phyloP scores from a whole-genome alignment of 2,113 vertebrate species.

The Azemiops feae region DNA sequence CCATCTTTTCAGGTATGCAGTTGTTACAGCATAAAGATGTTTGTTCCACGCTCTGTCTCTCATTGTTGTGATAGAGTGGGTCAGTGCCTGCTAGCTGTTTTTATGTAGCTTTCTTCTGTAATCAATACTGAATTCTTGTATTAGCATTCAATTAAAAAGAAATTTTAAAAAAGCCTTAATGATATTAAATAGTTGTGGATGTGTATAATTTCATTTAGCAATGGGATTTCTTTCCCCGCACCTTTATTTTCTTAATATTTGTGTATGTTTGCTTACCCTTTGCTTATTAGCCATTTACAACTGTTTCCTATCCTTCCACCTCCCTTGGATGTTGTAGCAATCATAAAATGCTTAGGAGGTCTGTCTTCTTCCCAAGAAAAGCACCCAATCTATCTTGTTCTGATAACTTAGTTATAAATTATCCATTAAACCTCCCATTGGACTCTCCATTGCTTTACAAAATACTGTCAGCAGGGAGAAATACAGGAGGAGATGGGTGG shows the following conservation, averaged over 20 bases:
- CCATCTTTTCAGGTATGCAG: background rate
- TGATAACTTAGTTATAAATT: constrained; percentile 36
- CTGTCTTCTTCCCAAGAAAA: background rate
- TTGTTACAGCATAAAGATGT: background rate
- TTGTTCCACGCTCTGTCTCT: background rate
- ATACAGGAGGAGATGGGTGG: constrained; percentile 21
- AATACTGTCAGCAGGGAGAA: constrained; percentile 34
- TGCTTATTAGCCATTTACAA: fast-evolving
- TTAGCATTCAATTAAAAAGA: background rate
- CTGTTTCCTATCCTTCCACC: background rate
- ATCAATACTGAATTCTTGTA: background rate
- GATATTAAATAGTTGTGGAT: background rate
- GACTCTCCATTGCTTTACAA: constrained; percentile 25
- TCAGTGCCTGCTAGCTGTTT: background rate
- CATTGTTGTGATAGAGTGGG: constrained; percentile 1
- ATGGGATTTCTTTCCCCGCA: background rate
- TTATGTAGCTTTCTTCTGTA: background rate
- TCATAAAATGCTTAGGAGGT: fast-evolving
- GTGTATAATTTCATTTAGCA: background rate
- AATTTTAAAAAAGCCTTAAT: too few relatives aligned
- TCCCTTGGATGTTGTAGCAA: fast-evolving
- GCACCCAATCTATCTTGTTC: background rate
- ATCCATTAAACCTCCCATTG: constrained; percentile 34
- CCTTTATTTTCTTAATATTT: fast-evolving
- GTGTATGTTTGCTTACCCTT: background rate